Evolutionary conservation across 1,140 invertebrate genomes (phyloP).

Genomic region (Zophobas atratus): DNA sequence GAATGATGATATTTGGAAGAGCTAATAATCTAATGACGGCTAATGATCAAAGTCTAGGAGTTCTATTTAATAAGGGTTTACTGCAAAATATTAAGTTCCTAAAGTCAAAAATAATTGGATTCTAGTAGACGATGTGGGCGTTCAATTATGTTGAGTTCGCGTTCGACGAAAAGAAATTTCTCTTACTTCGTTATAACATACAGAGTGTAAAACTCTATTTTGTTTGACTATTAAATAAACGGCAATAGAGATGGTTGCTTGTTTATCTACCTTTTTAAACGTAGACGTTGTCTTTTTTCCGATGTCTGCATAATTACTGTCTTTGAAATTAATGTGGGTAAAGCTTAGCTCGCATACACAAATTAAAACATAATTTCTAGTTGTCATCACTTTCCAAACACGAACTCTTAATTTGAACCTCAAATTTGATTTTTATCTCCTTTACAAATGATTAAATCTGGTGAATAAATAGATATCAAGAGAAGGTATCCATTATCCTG

Average conservation of each 20-base stretch:
- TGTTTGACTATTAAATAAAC: too few species aligned
- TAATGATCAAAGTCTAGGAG: neutral
- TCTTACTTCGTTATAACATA: too few species aligned
- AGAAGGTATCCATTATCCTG: constrained; percentile 30
- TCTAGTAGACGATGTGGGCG: too few species aligned
- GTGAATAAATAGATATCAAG: constrained; percentile 21
- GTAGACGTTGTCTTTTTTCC: too few species aligned
- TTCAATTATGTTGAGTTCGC: neutral
- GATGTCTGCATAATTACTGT: too few species aligned
- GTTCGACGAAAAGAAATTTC: too few species aligned
- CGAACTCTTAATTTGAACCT: constrained; percentile 20
- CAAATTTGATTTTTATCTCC: constrained; percentile 20
- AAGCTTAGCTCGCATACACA: neutral
- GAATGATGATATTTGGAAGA: constrained; percentile 17
- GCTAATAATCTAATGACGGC: constrained; percentile 2
- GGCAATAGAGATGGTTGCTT: too few species aligned
- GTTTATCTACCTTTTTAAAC: too few species aligned
- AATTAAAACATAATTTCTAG: constrained; percentile 28
- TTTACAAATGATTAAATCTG: constrained; percentile 5
- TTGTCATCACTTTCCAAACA: constrained; percentile 21
- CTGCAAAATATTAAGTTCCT: constrained; percentile 5
- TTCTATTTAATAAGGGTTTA: neutral
- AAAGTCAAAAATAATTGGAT: neutral
- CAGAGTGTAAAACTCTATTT: too few species aligned
- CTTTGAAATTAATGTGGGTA: neutral